Conservation (phyloP, 35 echinoderm and acorn worm genomes). For the Anneissia japonica region DNA sequence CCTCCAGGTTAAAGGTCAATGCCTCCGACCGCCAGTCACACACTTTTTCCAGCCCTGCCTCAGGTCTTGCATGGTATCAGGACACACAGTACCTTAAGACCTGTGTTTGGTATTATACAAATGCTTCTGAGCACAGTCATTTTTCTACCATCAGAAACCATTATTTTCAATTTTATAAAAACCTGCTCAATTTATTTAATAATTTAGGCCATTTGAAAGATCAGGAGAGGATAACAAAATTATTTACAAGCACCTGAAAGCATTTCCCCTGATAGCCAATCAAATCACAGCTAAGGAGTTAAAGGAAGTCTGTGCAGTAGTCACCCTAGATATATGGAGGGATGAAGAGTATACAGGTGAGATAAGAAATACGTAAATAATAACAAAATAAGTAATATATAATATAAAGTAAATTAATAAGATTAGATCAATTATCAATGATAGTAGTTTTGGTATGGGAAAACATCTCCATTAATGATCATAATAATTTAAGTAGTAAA, state of each 20-base stretch:
- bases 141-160: not conserved
- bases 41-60: not conserved
- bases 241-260: constrained; percentile 76
- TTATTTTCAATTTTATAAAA: not conserved
- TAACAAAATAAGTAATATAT: too few species aligned
- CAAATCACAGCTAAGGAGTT: constrained; percentile 82
- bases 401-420: too few species aligned
- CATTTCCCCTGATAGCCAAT: constrained; percentile 60
- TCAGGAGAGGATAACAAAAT: constrained; percentile 75
- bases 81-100: not conserved
- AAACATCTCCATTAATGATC: too few species aligned
- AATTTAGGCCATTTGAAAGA: constrained; percentile 81
- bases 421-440: too few species aligned
- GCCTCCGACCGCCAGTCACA: not conserved
- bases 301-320: constrained; percentile 77
- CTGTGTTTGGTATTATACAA: not conserved
- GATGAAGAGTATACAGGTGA: constrained; percentile 91
- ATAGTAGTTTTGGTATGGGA: too few species aligned
- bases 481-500: too few species aligned
- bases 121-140: not conserved
- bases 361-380: too few species aligned
- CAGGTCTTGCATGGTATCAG: not conserved
- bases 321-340: constrained; percentile 76
- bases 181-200: too few species aligned
- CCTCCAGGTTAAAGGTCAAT: not conserved